These are phyloP conservation scores for Electrophaes corylata DNA, from an alignment of 2,888 invertebrate species.

Conservation along the genomic window DNA sequence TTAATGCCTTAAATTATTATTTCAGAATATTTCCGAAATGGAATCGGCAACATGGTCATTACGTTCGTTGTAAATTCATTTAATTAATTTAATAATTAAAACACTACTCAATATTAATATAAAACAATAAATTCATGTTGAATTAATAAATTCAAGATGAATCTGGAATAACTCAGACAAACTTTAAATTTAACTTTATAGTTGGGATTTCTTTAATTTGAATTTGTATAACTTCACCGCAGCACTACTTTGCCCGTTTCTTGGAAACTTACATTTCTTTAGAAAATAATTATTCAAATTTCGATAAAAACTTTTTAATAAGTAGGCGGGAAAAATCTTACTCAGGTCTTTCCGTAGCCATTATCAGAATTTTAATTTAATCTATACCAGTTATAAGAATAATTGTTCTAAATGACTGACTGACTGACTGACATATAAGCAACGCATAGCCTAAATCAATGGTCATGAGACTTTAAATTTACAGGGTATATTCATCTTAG, in stretches of 20 bases:
- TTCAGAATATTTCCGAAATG: too few species aligned
- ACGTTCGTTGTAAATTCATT: too few species aligned
- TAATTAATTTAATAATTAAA: background rate
- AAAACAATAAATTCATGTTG: background rate
- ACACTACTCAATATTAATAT: background rate
- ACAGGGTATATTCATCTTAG: too few species aligned
- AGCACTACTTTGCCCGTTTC: background rate
- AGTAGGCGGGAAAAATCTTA: background rate
- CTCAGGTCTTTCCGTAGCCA: background rate
- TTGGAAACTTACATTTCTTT: background rate
- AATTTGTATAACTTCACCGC: background rate
- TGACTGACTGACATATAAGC: too few species aligned
- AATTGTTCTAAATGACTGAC: too few species aligned
- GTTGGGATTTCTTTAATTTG: slow-evolving; percentile 4
- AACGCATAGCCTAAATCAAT: too few species aligned
- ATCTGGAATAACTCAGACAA: slow-evolving; percentile 11
- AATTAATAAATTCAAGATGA: background rate
- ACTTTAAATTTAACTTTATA: slow-evolving; percentile 4
- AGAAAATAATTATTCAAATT: background rate
- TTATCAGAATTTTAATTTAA: too few species aligned
- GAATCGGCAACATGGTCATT: too few species aligned
- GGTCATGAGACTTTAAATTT: too few species aligned
- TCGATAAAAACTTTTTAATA: background rate
- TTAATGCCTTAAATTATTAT: too few species aligned
- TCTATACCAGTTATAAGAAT: too few species aligned